A percentile compares a stretch with the other conserved stretches of the same genome.
phyloP scores from a whole-genome alignment of 2,113 vertebrate species.

The Calyptommatus sinebrachiatus region DNA sequence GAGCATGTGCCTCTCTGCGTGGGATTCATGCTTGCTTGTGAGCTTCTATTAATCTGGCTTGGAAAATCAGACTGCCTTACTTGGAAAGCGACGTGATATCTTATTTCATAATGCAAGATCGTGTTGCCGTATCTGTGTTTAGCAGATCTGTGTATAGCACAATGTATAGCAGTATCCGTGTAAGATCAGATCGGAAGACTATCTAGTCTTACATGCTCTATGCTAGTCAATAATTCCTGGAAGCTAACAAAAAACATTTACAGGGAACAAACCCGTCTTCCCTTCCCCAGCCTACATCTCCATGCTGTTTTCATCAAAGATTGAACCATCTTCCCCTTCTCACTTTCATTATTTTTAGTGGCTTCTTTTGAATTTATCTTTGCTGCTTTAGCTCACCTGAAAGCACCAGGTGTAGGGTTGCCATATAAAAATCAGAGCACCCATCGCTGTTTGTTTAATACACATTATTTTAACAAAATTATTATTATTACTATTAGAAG shows the following conservation, averaged over 20 bases:
- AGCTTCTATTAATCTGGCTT: not conserved
- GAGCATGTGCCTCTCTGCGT: not conserved
- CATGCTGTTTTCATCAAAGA: no score
- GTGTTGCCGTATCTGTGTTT: not conserved
- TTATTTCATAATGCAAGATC: not conserved
- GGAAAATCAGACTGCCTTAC: not conserved
- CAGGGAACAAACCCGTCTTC: no score
- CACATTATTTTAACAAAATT: no score
- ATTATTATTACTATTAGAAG: no score
- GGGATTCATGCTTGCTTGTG: not conserved
- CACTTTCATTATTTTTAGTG: no score
- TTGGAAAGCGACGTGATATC: not conserved
- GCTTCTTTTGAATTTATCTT: no score
- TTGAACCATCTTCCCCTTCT: not conserved
- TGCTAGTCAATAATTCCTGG: not conserved
- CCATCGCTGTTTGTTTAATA: no score
- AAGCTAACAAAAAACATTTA: not conserved
- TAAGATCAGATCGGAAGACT: not conserved
- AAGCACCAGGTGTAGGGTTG: no score
- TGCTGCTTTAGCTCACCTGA: no score
- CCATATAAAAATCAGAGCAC: no score
- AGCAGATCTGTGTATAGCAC: no score
- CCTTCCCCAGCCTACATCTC: no score
- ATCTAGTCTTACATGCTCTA: not conserved
- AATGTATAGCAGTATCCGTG: not conserved